Percentiles rank a stretch among this genome's conserved stretches.
Conservation (phyloP, 2,797 vertebrate genomes). For the Momotus momota region DNA sequence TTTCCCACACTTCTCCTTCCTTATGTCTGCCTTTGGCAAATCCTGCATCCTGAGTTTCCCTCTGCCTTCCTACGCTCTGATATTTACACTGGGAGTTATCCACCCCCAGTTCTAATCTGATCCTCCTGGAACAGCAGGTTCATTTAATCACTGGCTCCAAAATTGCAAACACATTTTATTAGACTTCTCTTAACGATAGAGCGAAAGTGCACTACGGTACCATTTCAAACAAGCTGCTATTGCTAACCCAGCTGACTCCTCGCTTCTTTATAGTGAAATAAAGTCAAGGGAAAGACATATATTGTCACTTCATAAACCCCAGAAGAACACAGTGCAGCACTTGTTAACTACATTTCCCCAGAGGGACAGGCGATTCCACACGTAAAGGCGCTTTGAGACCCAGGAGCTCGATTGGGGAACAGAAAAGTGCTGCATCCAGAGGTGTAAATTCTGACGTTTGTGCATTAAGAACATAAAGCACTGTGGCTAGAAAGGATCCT, state of each 20-base stretch:
- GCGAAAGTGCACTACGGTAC: not conserved
- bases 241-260: not conserved
- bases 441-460: not conserved
- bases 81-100: constrained; percentile 43
- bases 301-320: not conserved
- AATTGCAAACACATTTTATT: constrained; percentile 50
- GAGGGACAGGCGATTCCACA: not conserved
- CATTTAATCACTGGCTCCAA: constrained; percentile 57
- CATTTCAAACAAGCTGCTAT: not conserved
- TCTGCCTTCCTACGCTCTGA: not conserved
- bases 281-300: not conserved
- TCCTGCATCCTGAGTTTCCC: not conserved
- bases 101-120: constrained; percentile 38
- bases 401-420: not conserved
- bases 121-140: constrained; percentile 50
- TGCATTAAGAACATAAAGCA: not conserved
- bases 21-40: not conserved
- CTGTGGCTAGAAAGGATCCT: not conserved
- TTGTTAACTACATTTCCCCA: not conserved
- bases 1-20: not conserved
- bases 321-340: not conserved
- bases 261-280: not conserved
- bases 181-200: constrained; percentile 2
- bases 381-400: not conserved
- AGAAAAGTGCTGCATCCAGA: not conserved